These are phyloP conservation scores for Antheraea assamensis DNA, from an alignment of 2,888 invertebrate genomes.

Conservation along the genomic window DNA sequence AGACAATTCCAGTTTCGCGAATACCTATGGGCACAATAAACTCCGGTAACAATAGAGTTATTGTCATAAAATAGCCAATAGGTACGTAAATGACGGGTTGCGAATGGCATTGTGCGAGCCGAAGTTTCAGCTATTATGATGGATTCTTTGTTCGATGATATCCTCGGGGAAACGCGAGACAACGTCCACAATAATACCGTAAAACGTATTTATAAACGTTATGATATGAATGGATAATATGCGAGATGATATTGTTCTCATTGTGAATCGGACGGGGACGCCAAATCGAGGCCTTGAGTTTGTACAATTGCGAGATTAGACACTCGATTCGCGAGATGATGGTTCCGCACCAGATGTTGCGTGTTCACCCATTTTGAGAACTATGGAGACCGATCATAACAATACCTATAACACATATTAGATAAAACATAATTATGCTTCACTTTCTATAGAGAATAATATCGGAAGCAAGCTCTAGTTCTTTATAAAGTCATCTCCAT, in stretches of 20 bases:
- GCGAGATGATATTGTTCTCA: conserved; percentile 59
- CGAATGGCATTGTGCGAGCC: conserved; percentile 29
- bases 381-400: conserved; percentile 1
- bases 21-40: conserved; percentile 67
- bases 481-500: background rate
- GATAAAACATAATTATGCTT: background rate
- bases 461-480: background rate
- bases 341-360: conserved; percentile 46
- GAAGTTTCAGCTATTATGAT: conserved; percentile 72
- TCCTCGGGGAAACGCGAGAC: conserved; percentile 75
- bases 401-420: conserved; percentile 12
- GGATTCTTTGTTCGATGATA: conserved; percentile 70
- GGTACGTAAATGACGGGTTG: conserved; percentile 81
- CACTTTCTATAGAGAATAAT: background rate
- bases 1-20: conserved; percentile 80
- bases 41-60: conserved; percentile 66
- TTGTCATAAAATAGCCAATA: conserved; percentile 82
- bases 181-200: conserved; percentile 71
- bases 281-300: conserved; percentile 56
- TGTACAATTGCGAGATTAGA: conserved; percentile 72
- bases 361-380: background rate
- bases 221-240: conserved; percentile 80
- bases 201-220: conserved; percentile 78
- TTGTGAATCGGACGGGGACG: conserved; percentile 52
- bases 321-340: conserved; percentile 50